Conservation (phyloP, 2,113 vertebrate genomes). For the Dicaeum eximium region DNA sequence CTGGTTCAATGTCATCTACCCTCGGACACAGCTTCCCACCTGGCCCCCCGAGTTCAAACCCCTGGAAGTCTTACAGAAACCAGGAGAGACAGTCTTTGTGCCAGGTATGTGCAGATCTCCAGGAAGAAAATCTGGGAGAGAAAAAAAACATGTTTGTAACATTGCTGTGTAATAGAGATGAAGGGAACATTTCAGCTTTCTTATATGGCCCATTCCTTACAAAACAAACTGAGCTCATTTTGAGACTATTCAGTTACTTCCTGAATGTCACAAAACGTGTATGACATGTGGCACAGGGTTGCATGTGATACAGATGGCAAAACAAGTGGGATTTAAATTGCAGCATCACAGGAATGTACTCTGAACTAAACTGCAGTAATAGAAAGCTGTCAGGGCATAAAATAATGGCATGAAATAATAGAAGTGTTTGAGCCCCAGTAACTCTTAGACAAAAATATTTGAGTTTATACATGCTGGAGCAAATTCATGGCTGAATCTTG, state of each 20-base stretch:
- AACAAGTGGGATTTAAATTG: neutral
- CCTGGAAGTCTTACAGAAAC: conserved; percentile 91
- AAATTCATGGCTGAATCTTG: neutral
- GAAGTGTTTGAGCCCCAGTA: neutral
- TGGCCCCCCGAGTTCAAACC: conserved; percentile 94
- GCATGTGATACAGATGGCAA: neutral
- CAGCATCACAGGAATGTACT: neutral
- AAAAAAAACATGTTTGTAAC: neutral
- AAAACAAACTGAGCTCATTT: neutral
- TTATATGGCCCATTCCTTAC: neutral
- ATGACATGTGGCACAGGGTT: neutral
- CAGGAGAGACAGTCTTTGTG: conserved; percentile 96
- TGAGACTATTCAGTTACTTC: neutral
- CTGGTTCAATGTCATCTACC: conserved; percentile 94
- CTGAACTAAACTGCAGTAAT: neutral
- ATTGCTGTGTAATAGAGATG: neutral
- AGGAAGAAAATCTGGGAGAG: neutral
- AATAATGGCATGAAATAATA: neutral
- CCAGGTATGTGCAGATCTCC: conserved; percentile 75
- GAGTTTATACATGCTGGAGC: neutral
- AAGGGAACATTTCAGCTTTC: neutral
- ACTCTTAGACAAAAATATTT: neutral
- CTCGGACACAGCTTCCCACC: conserved; percentile 86
- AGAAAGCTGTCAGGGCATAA: neutral
- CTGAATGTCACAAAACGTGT: neutral